Evolutionary conservation across 2,797 vertebrate species (phyloP).

Genomic region (Tadarida brasiliensis): DNA sequence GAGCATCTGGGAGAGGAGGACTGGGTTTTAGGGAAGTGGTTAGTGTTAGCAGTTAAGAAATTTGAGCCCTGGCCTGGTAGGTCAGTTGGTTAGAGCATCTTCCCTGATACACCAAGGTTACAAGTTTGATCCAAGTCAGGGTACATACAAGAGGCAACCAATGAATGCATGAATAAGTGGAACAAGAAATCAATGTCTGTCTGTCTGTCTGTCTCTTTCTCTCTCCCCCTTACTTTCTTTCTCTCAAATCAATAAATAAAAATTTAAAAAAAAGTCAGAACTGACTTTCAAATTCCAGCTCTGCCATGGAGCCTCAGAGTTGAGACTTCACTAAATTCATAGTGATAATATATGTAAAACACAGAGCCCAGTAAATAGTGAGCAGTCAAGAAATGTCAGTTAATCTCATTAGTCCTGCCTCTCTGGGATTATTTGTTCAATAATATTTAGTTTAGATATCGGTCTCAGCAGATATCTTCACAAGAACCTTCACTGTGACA

Average conservation of each 20-base stretch:
- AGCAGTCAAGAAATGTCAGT: neutral
- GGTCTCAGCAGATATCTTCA: neutral
- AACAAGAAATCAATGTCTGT: neutral
- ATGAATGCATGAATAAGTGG: neutral
- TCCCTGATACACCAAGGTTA: neutral
- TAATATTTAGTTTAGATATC: neutral
- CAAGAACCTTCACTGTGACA: neutral
- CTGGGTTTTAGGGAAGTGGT: neutral
- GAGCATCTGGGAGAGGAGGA: too few relatives aligned
- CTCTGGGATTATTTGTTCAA: neutral
- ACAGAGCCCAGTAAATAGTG: neutral
- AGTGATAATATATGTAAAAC: neutral
- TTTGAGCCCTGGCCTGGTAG: neutral
- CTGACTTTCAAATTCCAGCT: conserved; percentile 23
- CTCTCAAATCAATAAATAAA: neutral
- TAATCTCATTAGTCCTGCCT: neutral
- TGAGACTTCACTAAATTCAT: neutral
- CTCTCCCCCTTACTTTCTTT: neutral
- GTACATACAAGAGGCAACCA: neutral
- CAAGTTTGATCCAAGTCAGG: neutral
- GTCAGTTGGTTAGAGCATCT: neutral
- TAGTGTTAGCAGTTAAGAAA: neutral
- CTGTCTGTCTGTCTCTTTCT: neutral
- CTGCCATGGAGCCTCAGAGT: neutral
- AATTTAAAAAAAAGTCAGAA: neutral